Base-by-base conservation (phyloP, 2,113 vertebrate genomes). In the Chloropsis hardwickii region DNA sequence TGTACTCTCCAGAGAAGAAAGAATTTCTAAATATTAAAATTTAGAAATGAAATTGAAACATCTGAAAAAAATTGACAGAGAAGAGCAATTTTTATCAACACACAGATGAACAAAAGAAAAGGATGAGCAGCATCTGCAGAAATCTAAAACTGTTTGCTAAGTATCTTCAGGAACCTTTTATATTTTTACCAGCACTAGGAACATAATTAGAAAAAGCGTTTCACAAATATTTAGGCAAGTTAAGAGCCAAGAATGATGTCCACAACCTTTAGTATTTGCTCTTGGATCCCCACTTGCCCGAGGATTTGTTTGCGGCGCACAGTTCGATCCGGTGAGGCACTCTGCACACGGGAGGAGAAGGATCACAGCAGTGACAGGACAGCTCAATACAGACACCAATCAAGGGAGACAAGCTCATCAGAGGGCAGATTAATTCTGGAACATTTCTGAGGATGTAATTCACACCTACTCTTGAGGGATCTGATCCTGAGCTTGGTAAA, bases 221-320 rank as follows among this genome's bases (percentile, higher is more conserved):
- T 51, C 57, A 86, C 67, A 93, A 90, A 88, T 35, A 80, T 91
- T 92, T 87, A 85, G n/a, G n/a, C 24, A 91, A 47, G 78, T 51
- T 74, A 57, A 76, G 66, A 77, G 53, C 57, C 45, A 48, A 71
- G n/a, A 72, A 10, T 48, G 47, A 67, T 77, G 48, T 21, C 48
- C 53, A 53, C 28, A 92, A 6, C 14, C 53, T 85, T 72, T 14
- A 37, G 18, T 42, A 31, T 88, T 92, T 94, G 45, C 58, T 90
- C 56, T 48, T 51, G 50, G 21, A 37, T n/a, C 17, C 16, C 25
- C 33, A 4, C 45, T 47, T 86, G 58, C 62, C 39, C 16, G 62
- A 18, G 29, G 44, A 28, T 77, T 54, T 91, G 37, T 73, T 85
- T 88, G 73, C 3, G 12, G 66, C 2, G 20, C 79, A 6, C 58